These are phyloP conservation scores for Heterochromis multidens DNA, from an alignment of 2,113 vertebrate species.

Conservation along the genomic window DNA sequence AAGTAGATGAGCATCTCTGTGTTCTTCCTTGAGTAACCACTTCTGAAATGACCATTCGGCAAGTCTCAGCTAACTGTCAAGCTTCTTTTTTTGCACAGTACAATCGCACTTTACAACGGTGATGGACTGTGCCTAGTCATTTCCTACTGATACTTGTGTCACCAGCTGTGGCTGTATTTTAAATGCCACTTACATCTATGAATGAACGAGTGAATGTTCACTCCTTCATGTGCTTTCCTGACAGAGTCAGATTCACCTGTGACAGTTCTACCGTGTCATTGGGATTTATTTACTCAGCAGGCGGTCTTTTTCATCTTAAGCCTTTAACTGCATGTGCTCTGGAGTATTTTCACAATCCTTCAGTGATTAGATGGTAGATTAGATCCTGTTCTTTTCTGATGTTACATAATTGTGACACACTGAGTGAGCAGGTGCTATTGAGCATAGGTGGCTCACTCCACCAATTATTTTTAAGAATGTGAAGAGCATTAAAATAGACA, in stretches of 20 bases:
- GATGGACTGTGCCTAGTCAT: not conserved
- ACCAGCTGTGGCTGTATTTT: not conserved
- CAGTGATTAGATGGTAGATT: slow-evolving; percentile 32
- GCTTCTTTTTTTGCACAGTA: not conserved
- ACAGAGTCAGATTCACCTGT: slow-evolving; percentile 22
- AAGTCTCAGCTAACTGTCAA: not conserved
- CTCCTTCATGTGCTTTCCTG: not conserved
- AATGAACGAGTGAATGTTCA: slow-evolving; percentile 2
- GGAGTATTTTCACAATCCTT: not conserved
- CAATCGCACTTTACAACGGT: not conserved
- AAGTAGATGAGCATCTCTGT: not conserved
- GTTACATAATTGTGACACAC: slow-evolving; percentile 38
- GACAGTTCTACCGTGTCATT: not conserved
- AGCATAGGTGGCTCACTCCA: slow-evolving; percentile 14
- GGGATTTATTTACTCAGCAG: slow-evolving; percentile 33
- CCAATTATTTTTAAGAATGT: slow-evolving; percentile 12
- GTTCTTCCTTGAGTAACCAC: not conserved
- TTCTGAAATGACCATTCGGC: not conserved
- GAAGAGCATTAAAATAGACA: not conserved
- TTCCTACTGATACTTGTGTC: not conserved
- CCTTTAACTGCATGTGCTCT: not conserved
- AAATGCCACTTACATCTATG: not conserved
- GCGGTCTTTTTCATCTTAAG: not conserved
- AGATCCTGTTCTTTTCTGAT: slow-evolving; percentile 12
- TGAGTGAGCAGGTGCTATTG: slow-evolving; percentile 8